Evolutionary conservation across 2,888 invertebrate genomes (phyloP).

Genomic region (Gymnosoma rotundatum): DNA sequence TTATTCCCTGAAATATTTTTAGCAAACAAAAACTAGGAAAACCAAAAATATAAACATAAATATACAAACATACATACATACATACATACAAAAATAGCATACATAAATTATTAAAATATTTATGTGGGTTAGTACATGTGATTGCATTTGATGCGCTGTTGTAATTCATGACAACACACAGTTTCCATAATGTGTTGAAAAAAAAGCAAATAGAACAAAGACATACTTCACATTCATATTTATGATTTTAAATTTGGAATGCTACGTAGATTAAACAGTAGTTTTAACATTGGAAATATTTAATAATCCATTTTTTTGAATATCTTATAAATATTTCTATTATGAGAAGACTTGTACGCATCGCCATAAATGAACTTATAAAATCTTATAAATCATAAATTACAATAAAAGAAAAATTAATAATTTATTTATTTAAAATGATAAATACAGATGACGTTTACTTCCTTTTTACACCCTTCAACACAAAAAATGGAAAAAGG

Average conservation of each 20-base stretch:
- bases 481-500: no score
- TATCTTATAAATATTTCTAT: no score
- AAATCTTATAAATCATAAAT: no score
- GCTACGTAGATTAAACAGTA: no score
- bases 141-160: slow-evolving; percentile 31
- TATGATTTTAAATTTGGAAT: neutral
- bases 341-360: no score
- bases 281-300: no score
- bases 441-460: slow-evolving; percentile 34
- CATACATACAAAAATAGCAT: neutral
- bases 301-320: no score
- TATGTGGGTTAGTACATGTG: neutral
- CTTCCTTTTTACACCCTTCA: slow-evolving; percentile 16
- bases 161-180: slow-evolving; percentile 36
- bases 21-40: slow-evolving; percentile 30
- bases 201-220: slow-evolving; percentile 3
- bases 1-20: slow-evolving; percentile 52
- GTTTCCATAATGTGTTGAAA: slow-evolving; percentile 34
- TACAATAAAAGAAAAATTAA: neutral
- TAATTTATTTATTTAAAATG: slow-evolving; percentile 49
- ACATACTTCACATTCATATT: neutral
- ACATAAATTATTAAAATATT: neutral
- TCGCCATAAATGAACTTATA: no score
- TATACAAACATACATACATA: neutral
- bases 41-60: neutral